Evolutionary conservation across 2,888 invertebrate genomes (phyloP).

Genomic region (Polyploca ridens): DNA sequence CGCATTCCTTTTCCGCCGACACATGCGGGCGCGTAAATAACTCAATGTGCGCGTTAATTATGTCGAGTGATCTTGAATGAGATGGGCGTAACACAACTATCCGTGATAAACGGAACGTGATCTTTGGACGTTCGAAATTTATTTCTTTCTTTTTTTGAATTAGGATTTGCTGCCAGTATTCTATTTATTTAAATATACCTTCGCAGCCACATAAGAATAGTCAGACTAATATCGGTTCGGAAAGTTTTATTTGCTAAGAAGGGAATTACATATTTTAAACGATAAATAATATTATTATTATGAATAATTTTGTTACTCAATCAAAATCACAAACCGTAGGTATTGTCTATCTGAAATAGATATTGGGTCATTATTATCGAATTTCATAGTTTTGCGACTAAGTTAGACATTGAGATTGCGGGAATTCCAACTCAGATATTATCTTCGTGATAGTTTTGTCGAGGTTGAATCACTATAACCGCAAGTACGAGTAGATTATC

Average conservation of each 20-base stretch:
- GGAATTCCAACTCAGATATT: neutral
- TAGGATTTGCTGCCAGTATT: too few relatives aligned
- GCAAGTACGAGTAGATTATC: neutral
- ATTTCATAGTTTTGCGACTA: slow-evolving; percentile 4
- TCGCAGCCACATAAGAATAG: too few relatives aligned
- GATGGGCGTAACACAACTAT: slow-evolving; percentile 39
- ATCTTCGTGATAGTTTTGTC: neutral
- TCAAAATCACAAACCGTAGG: neutral
- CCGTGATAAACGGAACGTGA: slow-evolving; percentile 61
- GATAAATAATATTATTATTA: neutral
- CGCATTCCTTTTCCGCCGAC: slow-evolving; percentile 64
- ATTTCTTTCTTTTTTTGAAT: slow-evolving; percentile 38
- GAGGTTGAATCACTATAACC: neutral
- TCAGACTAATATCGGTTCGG: too few relatives aligned
- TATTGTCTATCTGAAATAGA: neutral
- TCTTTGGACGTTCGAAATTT: slow-evolving; percentile 61
- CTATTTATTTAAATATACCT: too few relatives aligned
- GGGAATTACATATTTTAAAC: too few relatives aligned
- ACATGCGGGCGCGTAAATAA: slow-evolving; percentile 81
- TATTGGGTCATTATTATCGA: slow-evolving; percentile 3
- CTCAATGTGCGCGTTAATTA: slow-evolving; percentile 77
- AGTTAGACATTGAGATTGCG: neutral
- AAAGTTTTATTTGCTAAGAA: too few relatives aligned
- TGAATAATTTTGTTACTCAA: neutral
- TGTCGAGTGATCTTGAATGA: slow-evolving; percentile 75